Evolutionary conservation across 2,888 invertebrate species (phyloP), one percentile per base, ranked within the genome.

Genomic region (Oscheius sp.): DNA sequence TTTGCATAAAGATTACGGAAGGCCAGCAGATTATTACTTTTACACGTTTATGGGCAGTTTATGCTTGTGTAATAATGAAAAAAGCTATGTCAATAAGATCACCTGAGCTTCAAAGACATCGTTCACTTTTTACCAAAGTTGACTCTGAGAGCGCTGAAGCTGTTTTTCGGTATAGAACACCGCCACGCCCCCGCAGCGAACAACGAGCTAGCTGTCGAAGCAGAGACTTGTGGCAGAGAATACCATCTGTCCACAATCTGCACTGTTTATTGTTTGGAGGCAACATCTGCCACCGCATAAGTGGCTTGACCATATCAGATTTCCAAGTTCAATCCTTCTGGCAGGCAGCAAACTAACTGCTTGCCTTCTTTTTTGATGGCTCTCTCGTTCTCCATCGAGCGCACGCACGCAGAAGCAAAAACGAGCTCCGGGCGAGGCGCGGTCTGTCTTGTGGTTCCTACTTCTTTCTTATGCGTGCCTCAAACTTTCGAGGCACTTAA

Each of bases 401-500:
- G 68, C 68, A 53, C 68, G 68, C 68, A 37, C 68, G 68, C 68
- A 55, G 68, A 53, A 68, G 68, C 68, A 68, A 68, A 68, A 68
- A 68, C n/a, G 55, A 21, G 48, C 50, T 63, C 50, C 7, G 48
- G 11, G 63, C 63, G 63, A 35, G 35, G 65, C 65, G 65, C 21
- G 21, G 21, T 21, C 21, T 21, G 68, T 37, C 4, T 21, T 9
- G 37, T 50, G 48, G 55, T 35, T 33, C 42, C 68, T 37, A 33
- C 68, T 37, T 35, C 35, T 37, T 35, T 32, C 53, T 42, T 42
- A 42, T 42, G 42, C 3, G 4, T 42, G 7, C 42, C 42, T 42
- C 3, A 42, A 42, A 42, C 42, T 42, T 42, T 53, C 42, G 7
- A 21, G 55, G 47, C 21, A 2, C 11, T 29, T 5, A 32, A 9